These are phyloP conservation scores for Periophthalmodon schlosseri DNA, from an alignment of 2,113 vertebrate genomes.

Conservation along the genomic window DNA sequence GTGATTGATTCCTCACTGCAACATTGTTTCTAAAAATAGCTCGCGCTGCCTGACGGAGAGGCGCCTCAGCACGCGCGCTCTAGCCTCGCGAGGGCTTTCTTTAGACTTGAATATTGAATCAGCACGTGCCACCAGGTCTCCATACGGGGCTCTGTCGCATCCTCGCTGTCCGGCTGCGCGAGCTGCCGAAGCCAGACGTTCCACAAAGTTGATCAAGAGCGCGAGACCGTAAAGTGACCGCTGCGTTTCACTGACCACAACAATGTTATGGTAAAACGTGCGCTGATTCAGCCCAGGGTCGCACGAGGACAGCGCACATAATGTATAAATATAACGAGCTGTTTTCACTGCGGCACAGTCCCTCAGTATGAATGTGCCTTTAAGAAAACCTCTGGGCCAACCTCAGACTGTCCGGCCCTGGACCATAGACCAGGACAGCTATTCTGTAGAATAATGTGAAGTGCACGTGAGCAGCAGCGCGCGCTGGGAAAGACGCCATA, in stretches of 20 bases:
- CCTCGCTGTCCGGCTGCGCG: conserved; percentile 11
- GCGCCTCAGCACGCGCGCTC: conserved; percentile 31
- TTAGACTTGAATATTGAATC: conserved; percentile 19
- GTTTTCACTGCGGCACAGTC: background rate
- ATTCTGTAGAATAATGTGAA: too few species aligned
- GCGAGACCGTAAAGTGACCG: conserved; percentile 10
- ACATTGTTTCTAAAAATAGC: conserved; percentile 70
- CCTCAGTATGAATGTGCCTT: too few species aligned
- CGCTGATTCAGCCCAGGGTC: conserved; percentile 43
- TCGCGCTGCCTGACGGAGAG: conserved; percentile 26
- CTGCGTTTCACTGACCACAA: conserved; percentile 8
- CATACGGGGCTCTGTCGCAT: background rate
- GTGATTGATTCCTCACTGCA: conserved; percentile 57
- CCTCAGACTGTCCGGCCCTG: too few species aligned
- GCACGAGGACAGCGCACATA: conserved; percentile 12
- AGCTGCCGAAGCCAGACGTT: conserved; percentile 24
- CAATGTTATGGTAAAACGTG: background rate
- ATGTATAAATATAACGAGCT: background rate
- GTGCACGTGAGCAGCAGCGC: too few species aligned
- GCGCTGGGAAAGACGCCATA: background rate
- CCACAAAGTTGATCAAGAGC: conserved; percentile 24
- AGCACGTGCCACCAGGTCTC: conserved; percentile 9
- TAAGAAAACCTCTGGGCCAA: too few species aligned
- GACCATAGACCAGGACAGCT: too few species aligned
- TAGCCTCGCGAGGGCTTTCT: conserved; percentile 29